Base-by-base conservation (phyloP, 2,888 invertebrate genomes). In the Cyclophora albipunctata region DNA sequence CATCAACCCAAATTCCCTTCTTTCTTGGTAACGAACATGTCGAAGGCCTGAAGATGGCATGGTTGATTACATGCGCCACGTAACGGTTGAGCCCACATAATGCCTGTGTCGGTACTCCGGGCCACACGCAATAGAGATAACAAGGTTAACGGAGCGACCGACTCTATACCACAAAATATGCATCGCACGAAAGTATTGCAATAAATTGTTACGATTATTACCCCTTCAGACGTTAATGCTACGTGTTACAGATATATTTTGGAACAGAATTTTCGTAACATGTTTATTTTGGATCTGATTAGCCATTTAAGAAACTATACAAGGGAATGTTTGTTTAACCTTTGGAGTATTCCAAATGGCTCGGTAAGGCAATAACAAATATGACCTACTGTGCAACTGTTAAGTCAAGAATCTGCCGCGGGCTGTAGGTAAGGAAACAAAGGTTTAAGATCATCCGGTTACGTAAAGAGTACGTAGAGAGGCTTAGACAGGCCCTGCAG, bases 71-170 rank as follows among this genome's bases (percentile, higher is more conserved):
- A 71, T 68, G 62, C 71, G 66, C 58, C 67, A 64, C 61, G 68
- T 82, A 81, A 81, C 81, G 80, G 82, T 77, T 63, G 60, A 54
- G 53, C 52, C 54, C 55, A 57, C 60, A 59, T 60, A 52, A 58
- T 60, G 57, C 57, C 60, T 67, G 68, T 64, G 62, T 61, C 52
- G 20, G 20, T 20, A 20, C 20, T 20, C 20, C 20, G 57, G 64
- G 64, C 64, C 67, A 63, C 69, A 64, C 64, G 69, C 70, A 69
- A 66, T 67, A 64, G 62, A 79, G 81, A 81, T 82, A 82, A 80
- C 70, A 77, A 75, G 80, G 79, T 80, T 79, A 83, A 74, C 78
- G 71, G 79, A 72, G 71, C 74, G 66, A 48, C 61, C 65, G 70
- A 67, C 64, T 64, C 58, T 60, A 73, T 63, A 63, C 48, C 54